These are phyloP conservation scores for Zaprionus inermis DNA, from an alignment of 1,140 invertebrate genomes.

Conservation along the genomic window DNA sequence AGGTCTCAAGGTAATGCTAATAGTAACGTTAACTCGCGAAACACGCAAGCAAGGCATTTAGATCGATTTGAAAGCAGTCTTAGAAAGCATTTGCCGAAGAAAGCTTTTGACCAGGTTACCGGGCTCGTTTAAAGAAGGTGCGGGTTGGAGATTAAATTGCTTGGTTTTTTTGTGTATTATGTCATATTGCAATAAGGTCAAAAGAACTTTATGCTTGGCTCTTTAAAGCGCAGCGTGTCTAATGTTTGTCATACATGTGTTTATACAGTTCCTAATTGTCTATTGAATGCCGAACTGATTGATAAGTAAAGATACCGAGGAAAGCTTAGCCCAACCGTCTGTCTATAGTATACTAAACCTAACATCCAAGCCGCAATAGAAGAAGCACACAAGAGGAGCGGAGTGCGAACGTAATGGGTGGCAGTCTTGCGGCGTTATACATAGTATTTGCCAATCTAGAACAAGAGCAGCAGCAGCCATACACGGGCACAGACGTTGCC, in stretches of 20 bases:
- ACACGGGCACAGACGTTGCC: not conserved
- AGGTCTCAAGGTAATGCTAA: conserved; percentile 71
- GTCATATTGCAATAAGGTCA: conserved; percentile 45
- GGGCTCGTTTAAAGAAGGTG: not conserved
- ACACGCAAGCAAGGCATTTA: conserved; percentile 78
- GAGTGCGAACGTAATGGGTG: conserved; percentile 75
- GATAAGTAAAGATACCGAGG: no score
- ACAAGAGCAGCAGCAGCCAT: conserved; percentile 21
- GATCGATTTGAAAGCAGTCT: conserved; percentile 64
- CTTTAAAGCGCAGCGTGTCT: not conserved
- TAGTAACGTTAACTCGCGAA: conserved; percentile 52
- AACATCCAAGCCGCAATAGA: not conserved
- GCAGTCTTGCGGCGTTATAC: conserved; percentile 76
- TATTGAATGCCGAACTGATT: no score
- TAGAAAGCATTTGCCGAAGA: conserved; percentile 16
- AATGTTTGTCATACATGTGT: no score
- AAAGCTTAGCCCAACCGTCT: not conserved
- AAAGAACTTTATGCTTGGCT: conserved; percentile 20
- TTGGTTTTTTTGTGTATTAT: conserved; percentile 19
- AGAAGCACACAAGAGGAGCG: conserved; percentile 2
- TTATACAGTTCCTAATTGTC: not conserved
- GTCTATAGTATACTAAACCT: no score
- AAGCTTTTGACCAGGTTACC: not conserved
- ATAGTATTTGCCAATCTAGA: conserved; percentile 65
- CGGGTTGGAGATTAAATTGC: not conserved